phyloP scores from a whole-genome alignment of 1,140 invertebrate species.

The Drosophila arawakana region DNA sequence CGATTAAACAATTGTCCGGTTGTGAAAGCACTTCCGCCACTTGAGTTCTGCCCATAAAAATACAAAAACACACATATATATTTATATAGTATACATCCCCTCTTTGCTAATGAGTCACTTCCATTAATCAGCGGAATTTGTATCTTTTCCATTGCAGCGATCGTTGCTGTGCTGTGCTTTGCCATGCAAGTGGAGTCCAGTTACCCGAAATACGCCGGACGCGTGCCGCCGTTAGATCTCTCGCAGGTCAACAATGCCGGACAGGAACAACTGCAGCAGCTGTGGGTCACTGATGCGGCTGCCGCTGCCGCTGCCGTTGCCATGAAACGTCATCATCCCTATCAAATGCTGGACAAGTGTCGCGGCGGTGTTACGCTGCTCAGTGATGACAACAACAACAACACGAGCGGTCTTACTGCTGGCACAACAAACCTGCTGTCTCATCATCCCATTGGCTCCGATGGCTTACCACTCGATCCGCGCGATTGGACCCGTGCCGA shows the following conservation, averaged over 20 bases:
- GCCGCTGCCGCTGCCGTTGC: constrained; percentile 39
- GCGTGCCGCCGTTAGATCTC: constrained; percentile 78
- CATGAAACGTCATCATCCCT: constrained; percentile 68
- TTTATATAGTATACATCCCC: constrained; percentile 1
- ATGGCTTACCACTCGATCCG: constrained; percentile 87
- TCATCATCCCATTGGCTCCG: constrained; percentile 69
- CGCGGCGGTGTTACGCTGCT: constrained; percentile 51
- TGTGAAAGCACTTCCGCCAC: constrained; percentile 77
- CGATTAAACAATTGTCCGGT: constrained; percentile 78
- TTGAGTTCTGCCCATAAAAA: constrained; percentile 36
- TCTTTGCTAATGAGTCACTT: constrained; percentile 57
- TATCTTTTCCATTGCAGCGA: constrained; percentile 48
- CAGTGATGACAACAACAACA: constrained; percentile 64
- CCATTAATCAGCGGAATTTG: constrained; percentile 67
- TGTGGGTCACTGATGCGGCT: constrained; percentile 60
- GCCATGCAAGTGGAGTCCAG: constrained; percentile 80
- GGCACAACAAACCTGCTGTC: constrained; percentile 21
- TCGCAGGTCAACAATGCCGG: constrained; percentile 73
- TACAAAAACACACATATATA: constrained; percentile 14
- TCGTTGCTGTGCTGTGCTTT: constrained; percentile 5
- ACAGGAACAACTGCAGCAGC: constrained; percentile 60
- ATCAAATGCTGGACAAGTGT: constrained; percentile 72
- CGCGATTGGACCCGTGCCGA: constrained; percentile 88
- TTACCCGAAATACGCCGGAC: constrained; percentile 80
- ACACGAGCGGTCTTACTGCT: constrained; percentile 8